These are phyloP conservation scores for Argopecten irradians DNA, from an alignment of 1,140 invertebrate species.

Conservation along the genomic window DNA sequence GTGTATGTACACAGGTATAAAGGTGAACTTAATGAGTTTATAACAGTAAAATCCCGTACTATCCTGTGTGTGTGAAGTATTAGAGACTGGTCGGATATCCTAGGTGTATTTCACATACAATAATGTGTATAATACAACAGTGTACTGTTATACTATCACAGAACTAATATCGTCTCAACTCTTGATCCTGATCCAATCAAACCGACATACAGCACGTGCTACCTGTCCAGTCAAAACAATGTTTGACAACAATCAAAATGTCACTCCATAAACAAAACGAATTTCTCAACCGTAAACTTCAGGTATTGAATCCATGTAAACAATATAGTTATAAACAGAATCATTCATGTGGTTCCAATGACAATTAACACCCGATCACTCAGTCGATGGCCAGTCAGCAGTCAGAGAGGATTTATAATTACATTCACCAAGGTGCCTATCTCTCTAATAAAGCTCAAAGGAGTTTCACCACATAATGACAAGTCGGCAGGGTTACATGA, in stretches of 20 bases:
- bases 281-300: not conserved
- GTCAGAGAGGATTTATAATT: not conserved
- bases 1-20: not conserved
- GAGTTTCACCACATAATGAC: not conserved
- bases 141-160: not conserved
- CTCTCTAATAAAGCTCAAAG: not conserved
- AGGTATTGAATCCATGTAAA: not conserved
- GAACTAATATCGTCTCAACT: not conserved
- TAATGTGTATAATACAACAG: slow-evolving; percentile 21
- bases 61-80: not conserved
- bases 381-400: not conserved
- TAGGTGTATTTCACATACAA: slow-evolving; percentile 12
- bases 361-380: not conserved
- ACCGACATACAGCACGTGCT: not conserved
- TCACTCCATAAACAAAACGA: not conserved
- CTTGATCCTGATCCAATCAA: not conserved
- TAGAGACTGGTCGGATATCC: not conserved
- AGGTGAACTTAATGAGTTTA: not conserved
- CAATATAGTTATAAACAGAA: not conserved
- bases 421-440: not conserved
- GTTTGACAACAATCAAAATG: not conserved
- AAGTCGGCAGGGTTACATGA: not conserved
- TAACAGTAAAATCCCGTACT: not conserved
- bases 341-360: not conserved
- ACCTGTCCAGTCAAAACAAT: slow-evolving; percentile 4